These are phyloP conservation scores for Apus apus DNA, from an alignment of 2,113 vertebrate genomes.

Conservation along the genomic window DNA sequence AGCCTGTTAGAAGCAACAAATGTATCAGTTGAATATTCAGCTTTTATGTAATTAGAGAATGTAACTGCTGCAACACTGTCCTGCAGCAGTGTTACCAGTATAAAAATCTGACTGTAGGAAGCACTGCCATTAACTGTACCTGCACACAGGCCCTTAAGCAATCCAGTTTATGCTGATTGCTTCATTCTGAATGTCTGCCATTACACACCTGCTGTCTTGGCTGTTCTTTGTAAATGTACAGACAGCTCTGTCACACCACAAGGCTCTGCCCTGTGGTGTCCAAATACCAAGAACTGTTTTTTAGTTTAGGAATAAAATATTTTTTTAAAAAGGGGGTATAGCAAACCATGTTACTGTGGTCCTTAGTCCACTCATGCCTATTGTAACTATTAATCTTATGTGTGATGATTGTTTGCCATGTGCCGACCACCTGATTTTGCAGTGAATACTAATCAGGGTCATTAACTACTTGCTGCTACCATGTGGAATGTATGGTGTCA, in stretches of 20 bases:
- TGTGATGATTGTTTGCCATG: constrained; percentile 20
- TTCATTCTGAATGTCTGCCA: constrained; percentile 16
- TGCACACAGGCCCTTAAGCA: constrained; percentile 52
- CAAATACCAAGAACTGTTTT: not conserved
- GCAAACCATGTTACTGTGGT: not conserved
- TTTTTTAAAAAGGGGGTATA: constrained; percentile 47
- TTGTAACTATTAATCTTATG: not conserved
- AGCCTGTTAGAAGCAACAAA: not conserved
- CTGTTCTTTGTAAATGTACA: not conserved
- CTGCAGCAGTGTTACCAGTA: not conserved
- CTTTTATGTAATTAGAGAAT: constrained; percentile 53
- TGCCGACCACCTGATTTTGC: constrained; percentile 37
- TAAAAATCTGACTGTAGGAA: not conserved
- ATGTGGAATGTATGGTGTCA: not conserved
- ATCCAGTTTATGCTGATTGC: constrained; percentile 15
- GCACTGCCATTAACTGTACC: constrained; percentile 50
- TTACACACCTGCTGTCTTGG: not conserved
- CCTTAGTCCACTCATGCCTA: constrained; percentile 19
- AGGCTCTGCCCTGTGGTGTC: constrained; percentile 47
- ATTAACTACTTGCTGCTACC: constrained; percentile 19
- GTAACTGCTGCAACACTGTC: constrained; percentile 9
- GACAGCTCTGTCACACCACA: not conserved
- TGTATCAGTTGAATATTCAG: not conserved
- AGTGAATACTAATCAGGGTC: constrained; percentile 43
- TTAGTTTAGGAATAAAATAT: constrained; percentile 70